Evolutionary conservation across 2,888 invertebrate species (phyloP).

Genomic region (Nezara viridula): DNA sequence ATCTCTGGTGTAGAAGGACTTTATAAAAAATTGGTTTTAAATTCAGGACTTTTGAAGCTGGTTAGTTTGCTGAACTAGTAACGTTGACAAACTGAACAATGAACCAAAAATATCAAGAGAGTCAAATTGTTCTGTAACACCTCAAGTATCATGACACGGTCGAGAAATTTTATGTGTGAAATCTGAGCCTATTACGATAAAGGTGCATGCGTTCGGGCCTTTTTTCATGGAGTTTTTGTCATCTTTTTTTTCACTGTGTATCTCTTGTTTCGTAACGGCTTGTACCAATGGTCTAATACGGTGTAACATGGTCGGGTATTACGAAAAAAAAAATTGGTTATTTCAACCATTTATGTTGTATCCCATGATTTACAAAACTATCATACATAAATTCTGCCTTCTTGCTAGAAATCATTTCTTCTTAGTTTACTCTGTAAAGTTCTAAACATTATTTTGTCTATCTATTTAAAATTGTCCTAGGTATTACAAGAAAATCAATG

Average conservation of each 20-base stretch:
- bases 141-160: not conserved
- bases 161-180: not conserved
- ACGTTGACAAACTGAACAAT: not conserved
- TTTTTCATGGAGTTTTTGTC: slow-evolving; percentile 21
- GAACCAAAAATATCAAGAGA: not conserved
- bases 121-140: not conserved
- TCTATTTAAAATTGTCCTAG: too few relatives aligned
- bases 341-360: not conserved
- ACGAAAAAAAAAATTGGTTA: not conserved
- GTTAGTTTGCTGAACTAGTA: too few relatives aligned
- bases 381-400: not conserved
- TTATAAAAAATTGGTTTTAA: too few relatives aligned
- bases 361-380: not conserved
- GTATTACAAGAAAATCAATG: not conserved
- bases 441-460: too few relatives aligned
- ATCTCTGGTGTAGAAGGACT: too few relatives aligned
- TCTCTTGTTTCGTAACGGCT: not conserved
- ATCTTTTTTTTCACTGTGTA: not conserved
- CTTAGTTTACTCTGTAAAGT: too few relatives aligned
- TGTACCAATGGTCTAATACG: not conserved
- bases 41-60: too few relatives aligned
- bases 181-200: not conserved
- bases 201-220: not conserved
- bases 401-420: not conserved
- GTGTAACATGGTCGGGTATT: not conserved